Evolutionary conservation across 2,797 vertebrate species (phyloP).

Genomic region (Argyrosomus regius): DNA sequence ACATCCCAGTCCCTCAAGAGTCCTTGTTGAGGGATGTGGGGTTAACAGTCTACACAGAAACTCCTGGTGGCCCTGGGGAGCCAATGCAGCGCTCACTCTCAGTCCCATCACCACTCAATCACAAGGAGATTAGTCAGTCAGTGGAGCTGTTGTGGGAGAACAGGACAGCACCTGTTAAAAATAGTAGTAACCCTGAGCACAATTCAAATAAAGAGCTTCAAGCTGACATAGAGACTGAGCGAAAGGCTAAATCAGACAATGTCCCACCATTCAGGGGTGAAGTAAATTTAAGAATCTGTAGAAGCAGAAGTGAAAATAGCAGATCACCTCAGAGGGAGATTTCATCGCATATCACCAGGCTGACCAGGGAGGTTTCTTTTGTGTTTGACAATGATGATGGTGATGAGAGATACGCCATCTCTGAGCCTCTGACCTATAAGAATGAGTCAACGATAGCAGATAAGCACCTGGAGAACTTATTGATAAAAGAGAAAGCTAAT

Average conservation of each 20-base stretch:
- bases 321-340: constrained; percentile 54
- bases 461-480: constrained; percentile 83
- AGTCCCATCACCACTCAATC: constrained; percentile 75
- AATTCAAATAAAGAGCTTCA: constrained; percentile 58
- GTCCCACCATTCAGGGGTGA: constrained; percentile 43
- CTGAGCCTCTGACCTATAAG: constrained; percentile 75
- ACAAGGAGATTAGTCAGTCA: constrained; percentile 67
- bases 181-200: constrained; percentile 62
- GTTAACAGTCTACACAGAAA: constrained; percentile 86
- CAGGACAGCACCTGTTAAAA: constrained; percentile 58
- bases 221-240: constrained; percentile 29
- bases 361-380: constrained; percentile 58
- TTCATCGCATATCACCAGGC: constrained; percentile 41
- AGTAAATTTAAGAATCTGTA: constrained; percentile 58
- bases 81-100: constrained; percentile 80
- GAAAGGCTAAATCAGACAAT: constrained; percentile 50
- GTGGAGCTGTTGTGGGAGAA: constrained; percentile 69
- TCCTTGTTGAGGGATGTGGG: constrained; percentile 86
- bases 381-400: constrained; percentile 47
- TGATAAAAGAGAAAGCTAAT: constrained; percentile 83
- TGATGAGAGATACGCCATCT: constrained; percentile 58
- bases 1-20: constrained; percentile 87
- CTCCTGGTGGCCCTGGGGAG: constrained; percentile 77
- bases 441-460: constrained; percentile 84
- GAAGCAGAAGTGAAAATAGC: constrained; percentile 68